Evolutionary conservation across 2,797 vertebrate species (phyloP), one percentile per base, ranked within the genome.

Genomic region (Characodon lateralis): DNA sequence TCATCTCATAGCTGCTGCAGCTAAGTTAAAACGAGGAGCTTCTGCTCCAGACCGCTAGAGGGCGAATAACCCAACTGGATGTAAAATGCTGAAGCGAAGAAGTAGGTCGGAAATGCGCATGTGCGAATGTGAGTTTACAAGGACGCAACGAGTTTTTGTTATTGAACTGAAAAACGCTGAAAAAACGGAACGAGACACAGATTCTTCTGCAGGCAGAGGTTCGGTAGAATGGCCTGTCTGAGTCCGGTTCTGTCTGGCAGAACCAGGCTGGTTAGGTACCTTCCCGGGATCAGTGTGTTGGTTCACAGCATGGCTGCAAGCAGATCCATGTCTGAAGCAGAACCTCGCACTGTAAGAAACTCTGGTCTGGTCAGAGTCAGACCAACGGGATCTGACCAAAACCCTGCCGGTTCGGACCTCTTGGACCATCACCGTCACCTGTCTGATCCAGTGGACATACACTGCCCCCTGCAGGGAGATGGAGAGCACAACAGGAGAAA

Each of bases 221-320:
- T 66, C 63, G 63, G 63, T 41, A 66, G 22, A 3, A 66, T 66
- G 63, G 35, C 63, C 20, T 66, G 63, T 66, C 39, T 66, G 35
- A 66, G 63, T 66, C 63, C 63, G 63, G 63, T 66, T 66, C 63
- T 66, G 63, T 66, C 35, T 22, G 35, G 63, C 39, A 66, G 63
- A 66, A 66, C 63, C 63, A 66, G 63, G 20, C 63, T 66, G 35
- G 63, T 66, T 35, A 20, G 63, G 20, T 66, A 66, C 35, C 63
- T 66, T 1, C 39, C 63, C 20, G 63, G 63, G 63, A 39, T 66
- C 35, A 66, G 41, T 0, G 22, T 66, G 63, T 24, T 66, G 63
- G 63, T 66, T 39, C 63, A 12, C 20, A 41, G 63, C 35, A 24
- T 66, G 20, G 16, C 31, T 35, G 61, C 61, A 9, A 8, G 31